Evolutionary conservation across 2,113 vertebrate species (phyloP).

Genomic region (Elephantulus edwardii): DNA sequence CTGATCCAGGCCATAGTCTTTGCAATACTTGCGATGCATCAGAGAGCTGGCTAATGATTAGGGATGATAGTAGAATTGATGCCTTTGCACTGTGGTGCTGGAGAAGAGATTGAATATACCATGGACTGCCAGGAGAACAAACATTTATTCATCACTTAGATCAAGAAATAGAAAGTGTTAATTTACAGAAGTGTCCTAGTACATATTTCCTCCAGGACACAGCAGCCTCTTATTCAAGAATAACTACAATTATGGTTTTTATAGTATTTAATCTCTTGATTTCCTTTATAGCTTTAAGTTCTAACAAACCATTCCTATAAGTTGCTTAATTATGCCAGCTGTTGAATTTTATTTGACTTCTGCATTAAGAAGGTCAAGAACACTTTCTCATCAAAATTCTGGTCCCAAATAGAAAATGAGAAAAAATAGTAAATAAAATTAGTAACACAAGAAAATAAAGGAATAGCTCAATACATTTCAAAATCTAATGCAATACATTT

Average conservation of each 20-base stretch:
- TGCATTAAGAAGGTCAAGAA: neutral
- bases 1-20: too few relatives aligned
- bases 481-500: neutral
- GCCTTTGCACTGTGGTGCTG: too few relatives aligned
- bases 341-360: conserved; percentile 17
- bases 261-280: neutral
- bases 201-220: neutral
- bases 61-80: too few relatives aligned
- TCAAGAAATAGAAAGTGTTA: neutral
- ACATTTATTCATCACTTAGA: neutral
- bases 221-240: neutral
- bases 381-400: neutral
- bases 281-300: neutral
- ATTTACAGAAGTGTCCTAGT: neutral
- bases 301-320: neutral
- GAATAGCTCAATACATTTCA: neutral
- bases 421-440: neutral
- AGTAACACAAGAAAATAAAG: neutral
- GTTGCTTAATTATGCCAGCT: neutral
- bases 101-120: too few relatives aligned
- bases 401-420: neutral
- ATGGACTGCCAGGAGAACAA: too few relatives aligned
- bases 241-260: neutral
- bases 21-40: too few relatives aligned
- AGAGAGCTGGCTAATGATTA: too few relatives aligned